phyloP scores from a whole-genome alignment of 2,113 vertebrate species.

The Microcebus griseorufus region DNA sequence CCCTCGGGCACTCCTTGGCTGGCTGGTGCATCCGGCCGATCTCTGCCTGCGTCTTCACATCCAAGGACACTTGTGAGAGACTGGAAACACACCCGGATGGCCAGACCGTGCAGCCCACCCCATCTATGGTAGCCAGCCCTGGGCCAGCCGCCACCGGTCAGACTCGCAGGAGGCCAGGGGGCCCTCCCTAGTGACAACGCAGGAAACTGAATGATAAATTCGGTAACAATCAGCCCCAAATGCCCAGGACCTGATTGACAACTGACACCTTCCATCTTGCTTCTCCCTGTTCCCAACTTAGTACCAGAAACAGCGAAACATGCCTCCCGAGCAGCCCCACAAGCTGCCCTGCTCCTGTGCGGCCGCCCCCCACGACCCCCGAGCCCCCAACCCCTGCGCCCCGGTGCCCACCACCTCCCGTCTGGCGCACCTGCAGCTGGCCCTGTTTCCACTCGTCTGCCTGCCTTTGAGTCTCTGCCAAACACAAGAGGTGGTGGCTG shows the following conservation, averaged over 20 bases:
- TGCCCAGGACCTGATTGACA: accelerated
- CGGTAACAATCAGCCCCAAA: accelerated
- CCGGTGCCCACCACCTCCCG: accelerated
- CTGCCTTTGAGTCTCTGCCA: background rate
- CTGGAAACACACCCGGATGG: accelerated
- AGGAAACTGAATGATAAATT: background rate
- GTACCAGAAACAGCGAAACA: background rate
- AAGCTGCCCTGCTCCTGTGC: accelerated
- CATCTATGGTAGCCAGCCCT: accelerated
- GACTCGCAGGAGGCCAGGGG: accelerated
- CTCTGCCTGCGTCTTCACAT: background rate
- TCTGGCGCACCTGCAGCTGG: accelerated
- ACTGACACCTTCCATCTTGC: background rate
- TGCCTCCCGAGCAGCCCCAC: accelerated
- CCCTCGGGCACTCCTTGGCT: accelerated
- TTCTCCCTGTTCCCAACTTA: background rate
- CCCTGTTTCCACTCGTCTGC: accelerated
- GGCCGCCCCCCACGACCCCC: accelerated
- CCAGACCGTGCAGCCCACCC: too few relatives aligned
- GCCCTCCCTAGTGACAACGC: background rate
- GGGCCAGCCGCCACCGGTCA: background rate
- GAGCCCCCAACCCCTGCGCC: accelerated
- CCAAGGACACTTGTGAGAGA: background rate
- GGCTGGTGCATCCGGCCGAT: accelerated
- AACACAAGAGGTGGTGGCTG: accelerated